Evolutionary conservation across 2,888 invertebrate species (phyloP), one percentile per base, ranked within the genome.

Genomic region (Aporophyla lueneburgensis): DNA sequence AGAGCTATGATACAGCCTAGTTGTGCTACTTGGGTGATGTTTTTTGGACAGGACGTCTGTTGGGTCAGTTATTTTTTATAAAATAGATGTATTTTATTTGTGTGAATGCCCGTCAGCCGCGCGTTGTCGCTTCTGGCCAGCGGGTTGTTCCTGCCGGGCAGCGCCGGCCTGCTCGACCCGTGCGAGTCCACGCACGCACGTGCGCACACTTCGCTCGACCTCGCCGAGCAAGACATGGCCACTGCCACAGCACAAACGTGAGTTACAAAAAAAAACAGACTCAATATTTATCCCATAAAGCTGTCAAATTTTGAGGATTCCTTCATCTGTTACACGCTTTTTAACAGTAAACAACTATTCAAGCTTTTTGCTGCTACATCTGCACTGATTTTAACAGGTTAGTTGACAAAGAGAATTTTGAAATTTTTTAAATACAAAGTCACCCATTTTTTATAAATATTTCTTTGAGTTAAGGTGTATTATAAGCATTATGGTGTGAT

Each of bases 121-220:
- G 98, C 99, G 10, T 97, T 99, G 83, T 99, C 99, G 86, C 97
- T 99, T 67, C 96, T 99, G 74, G 98, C 99, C 5, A 98, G 99
- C n/a, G 99, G 99, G 0, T 97, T 99, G 82, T 99, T 99, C 95
- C 97, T 99, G 75, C 99, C 99, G 6, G 99, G 99, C 59, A 99
- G 98, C 71, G 98, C 98, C 59, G 98, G 98, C 81, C 98, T 99
- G 85, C 98, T 98, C 0, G 99, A 99, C 96, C 99, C 99, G 0
- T 99, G 99, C 94, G 99, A 99, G 95, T 98, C 98, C 63, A 98
- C 98, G 12, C 98, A 98, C 88, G 97, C 98, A 80, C 97, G 99
- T 14, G 98, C 99, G 12, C 99, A 99, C 94, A 99, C 99, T 14
- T 98, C 98, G 5, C 98, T 99, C 97, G 98, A 98, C 7, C 97